Percentiles rank a stretch among this genome's conserved stretches.
phyloP scores from a whole-genome alignment of 2,797 vertebrate genomes.

The Chrysocyon brachyurus region DNA sequence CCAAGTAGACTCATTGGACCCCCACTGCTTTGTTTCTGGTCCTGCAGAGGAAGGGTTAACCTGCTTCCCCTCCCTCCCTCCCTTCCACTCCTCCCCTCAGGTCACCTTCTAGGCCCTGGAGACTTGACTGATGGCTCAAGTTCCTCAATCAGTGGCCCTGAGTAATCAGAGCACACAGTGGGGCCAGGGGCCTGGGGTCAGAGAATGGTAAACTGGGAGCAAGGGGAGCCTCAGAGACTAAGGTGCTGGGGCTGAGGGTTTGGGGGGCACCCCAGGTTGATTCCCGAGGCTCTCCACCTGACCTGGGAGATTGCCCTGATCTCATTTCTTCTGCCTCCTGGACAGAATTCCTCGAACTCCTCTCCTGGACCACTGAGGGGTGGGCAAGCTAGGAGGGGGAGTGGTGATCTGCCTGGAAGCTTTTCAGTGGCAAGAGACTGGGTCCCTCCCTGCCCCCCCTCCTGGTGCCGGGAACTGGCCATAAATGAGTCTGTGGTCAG shows the following conservation, averaged over 20 bases:
- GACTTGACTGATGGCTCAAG: conserved; percentile 76
- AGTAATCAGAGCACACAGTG: conserved; percentile 60
- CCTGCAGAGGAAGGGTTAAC: conserved; percentile 59
- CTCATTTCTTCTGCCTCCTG: neutral
- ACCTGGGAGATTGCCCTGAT: neutral
- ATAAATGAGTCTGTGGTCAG: conserved; percentile 83
- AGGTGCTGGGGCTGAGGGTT: neutral
- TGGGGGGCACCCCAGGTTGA: neutral
- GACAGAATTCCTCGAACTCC: conserved; percentile 50
- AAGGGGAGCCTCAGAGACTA: neutral
- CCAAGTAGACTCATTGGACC: neutral
- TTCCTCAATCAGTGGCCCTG: conserved; percentile 75
- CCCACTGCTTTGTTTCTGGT: neutral
- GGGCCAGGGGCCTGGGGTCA: neutral
- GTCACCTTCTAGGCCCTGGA: conserved; percentile 81
- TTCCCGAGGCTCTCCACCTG: neutral
- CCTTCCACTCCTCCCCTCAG: fast-evolving
- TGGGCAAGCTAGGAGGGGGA: neutral
- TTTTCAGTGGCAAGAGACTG: conserved; percentile 54
- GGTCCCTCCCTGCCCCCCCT: neutral
- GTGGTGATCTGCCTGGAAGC: conserved; percentile 57
- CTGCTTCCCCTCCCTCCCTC: neutral
- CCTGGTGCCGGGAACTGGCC: conserved; percentile 62
- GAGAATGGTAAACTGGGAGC: neutral
- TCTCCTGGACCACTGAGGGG: neutral